Evolutionary conservation across 2,113 vertebrate genomes (phyloP).

Genomic region (Cryptomyrus ogoouensis): DNA sequence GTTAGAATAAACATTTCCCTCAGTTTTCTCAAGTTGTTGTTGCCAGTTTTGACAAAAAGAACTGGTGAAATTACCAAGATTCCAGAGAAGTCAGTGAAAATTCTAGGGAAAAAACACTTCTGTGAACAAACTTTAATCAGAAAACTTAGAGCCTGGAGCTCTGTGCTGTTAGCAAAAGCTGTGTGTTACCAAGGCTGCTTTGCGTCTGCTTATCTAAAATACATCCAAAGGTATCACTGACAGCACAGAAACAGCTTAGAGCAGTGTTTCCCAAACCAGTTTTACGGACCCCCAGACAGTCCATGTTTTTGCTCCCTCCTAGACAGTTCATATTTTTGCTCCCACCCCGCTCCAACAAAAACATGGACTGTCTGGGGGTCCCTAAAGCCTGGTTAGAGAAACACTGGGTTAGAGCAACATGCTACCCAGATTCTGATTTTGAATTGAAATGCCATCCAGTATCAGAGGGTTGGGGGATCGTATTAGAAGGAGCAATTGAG

Average conservation of each 20-base stretch:
- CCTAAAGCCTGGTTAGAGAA: background rate
- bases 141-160: background rate
- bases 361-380: background rate
- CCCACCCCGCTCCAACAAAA: background rate
- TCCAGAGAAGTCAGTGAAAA: background rate
- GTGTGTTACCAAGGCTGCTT: background rate
- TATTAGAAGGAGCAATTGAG: background rate
- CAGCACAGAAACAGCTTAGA: background rate
- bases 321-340: background rate
- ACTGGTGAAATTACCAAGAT: background rate
- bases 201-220: background rate
- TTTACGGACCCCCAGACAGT: background rate
- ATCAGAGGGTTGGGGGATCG: slow-evolving; percentile 35
- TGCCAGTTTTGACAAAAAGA: background rate
- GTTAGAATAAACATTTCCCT: background rate
- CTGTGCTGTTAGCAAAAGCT: background rate
- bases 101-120: background rate
- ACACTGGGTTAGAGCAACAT: background rate
- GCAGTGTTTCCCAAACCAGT: background rate
- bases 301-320: background rate
- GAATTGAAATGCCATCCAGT: slow-evolving; percentile 49
- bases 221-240: background rate
- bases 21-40: background rate
- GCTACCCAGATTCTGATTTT: background rate
- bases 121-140: background rate